Evolutionary conservation across 2,888 invertebrate genomes (phyloP), one percentile per base, ranked within the genome.

Genomic region (Odontomyia ornata): DNA sequence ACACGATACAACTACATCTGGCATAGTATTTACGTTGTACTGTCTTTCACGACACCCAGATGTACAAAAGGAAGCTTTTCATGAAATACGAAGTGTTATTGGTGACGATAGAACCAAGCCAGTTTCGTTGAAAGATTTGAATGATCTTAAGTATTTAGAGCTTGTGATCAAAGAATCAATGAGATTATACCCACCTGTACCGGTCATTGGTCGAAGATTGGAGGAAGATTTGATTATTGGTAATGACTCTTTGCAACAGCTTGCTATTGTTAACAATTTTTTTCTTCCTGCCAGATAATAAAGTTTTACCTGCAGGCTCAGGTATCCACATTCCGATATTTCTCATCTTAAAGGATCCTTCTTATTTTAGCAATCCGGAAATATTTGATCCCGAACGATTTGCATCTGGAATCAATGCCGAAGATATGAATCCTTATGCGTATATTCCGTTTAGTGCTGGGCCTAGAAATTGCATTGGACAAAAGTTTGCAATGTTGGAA

Each of bases 391-490:
- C 81, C 7, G 80, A 81, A 77, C 78, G 81, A 18, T 81, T 81
- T 65, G 36, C 25, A 15, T 52, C 18, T 23, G 78, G 77, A 43
- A 46, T n/a, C 1, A 47, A 11, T 18, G 21, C 57, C 4, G 75
- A 79, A 30, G 77, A 78, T 11, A 28, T 57, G 15, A 78, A 79
- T 77, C 77, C 80, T 23, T 81, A 78, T 62, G 47, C 78, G 1
- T 86, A 84, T 65, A 82, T 86, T 77, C 86, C 86, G 0, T 86
- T 83, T 76, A 86, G 86, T 47, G 84, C 84, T 27, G 86, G 86
- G 2, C 90, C 90, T 0, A 89, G 92, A 78, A 91, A 84, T 25
- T 86, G 86, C 79, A 86, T 86, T 71, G 86, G 86, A 0, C 83
- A 85, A 1, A 82, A 82, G 71, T 86, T 84, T 78, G 86, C 86